Evolutionary conservation across 2,888 invertebrate species (phyloP).

Genomic region (Andrena bicolor): DNA sequence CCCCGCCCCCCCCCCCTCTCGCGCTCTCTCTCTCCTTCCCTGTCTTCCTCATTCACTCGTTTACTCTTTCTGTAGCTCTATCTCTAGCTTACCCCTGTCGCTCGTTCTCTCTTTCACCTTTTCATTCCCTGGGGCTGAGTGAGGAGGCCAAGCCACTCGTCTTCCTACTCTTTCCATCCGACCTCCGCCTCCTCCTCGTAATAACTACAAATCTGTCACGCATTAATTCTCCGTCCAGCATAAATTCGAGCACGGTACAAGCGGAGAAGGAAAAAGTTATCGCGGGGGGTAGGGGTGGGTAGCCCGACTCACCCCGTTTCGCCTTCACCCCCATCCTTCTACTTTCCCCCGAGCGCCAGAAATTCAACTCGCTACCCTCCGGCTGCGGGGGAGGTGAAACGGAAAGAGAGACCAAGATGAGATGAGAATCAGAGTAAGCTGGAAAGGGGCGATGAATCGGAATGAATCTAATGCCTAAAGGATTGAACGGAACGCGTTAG

Average conservation of each 20-base stretch:
- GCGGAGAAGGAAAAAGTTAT: conserved; percentile 82
- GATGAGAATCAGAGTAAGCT: neutral
- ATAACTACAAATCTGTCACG: conserved; percentile 85
- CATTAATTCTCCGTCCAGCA: conserved; percentile 84
- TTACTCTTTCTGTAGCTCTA: conserved; percentile 2
- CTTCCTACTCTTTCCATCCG: conserved; percentile 76
- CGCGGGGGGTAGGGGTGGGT: conserved; percentile 70
- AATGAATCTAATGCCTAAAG: neutral
- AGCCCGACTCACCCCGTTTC: conserved; percentile 54
- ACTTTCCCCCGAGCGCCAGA: conserved; percentile 41
- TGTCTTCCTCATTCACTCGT: conserved; percentile 6
- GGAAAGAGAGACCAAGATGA: neutral
- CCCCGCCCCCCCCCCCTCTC: conserved; percentile 54
- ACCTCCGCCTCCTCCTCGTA: conserved; percentile 76
- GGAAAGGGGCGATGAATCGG: neutral
- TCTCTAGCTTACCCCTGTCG: conserved; percentile 13
- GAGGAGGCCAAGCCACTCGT: conserved; percentile 77
- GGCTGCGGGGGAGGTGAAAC: conserved; percentile 43
- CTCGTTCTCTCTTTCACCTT: conserved; percentile 61
- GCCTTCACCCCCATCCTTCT: conserved; percentile 40
- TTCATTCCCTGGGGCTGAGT: conserved; percentile 74
- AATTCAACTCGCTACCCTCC: conserved; percentile 57
- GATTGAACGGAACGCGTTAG: neutral
- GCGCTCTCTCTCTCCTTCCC: conserved; percentile 33
- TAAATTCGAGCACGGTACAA: conserved; percentile 83